Percentiles rank a stretch among this genome's conserved stretches.
Conservation (phyloP, 2,888 invertebrate species). For the Tinea pellionella region DNA sequence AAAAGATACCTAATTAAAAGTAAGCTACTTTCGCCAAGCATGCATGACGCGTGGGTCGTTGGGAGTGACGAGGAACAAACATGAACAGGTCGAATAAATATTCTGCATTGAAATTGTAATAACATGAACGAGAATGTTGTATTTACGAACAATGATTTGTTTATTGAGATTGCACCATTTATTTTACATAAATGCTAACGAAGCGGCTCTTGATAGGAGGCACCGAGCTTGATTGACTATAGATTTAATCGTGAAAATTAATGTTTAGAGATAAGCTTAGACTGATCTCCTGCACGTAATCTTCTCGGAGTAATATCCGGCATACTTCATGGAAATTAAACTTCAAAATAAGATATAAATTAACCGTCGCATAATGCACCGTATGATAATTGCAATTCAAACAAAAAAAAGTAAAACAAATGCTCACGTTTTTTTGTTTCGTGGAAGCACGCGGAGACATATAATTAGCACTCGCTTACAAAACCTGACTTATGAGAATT, state of each 20-base stretch:
- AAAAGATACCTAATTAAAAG: slow-evolving; percentile 28
- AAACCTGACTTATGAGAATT: neutral
- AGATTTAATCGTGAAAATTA: neutral
- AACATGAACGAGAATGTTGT: slow-evolving; percentile 7
- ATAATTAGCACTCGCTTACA: neutral
- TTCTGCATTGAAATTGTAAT: slow-evolving; percentile 14
- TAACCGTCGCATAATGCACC: too few relatives aligned
- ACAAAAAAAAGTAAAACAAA: neutral
- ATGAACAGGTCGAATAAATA: slow-evolving; percentile 54
- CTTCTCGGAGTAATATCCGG: too few relatives aligned
- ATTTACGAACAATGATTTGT: slow-evolving; percentile 5
- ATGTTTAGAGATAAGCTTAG: too few relatives aligned
- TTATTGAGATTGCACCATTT: slow-evolving; percentile 12
- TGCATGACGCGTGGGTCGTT: slow-evolving; percentile 31
- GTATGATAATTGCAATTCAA: neutral
- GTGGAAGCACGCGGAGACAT: neutral
- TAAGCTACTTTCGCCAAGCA: slow-evolving; percentile 29
- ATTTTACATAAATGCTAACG: slow-evolving; percentile 10
- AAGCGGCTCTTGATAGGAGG: neutral
- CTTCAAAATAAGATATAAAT: too few relatives aligned
- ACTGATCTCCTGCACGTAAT: too few relatives aligned
- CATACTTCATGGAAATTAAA: too few relatives aligned
- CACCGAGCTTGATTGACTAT: neutral
- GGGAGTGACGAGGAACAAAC: slow-evolving; percentile 41
- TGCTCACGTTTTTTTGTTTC: neutral